phyloP scores from a whole-genome alignment of 2,888 invertebrate genomes.

The Cremastinae sp. region DNA sequence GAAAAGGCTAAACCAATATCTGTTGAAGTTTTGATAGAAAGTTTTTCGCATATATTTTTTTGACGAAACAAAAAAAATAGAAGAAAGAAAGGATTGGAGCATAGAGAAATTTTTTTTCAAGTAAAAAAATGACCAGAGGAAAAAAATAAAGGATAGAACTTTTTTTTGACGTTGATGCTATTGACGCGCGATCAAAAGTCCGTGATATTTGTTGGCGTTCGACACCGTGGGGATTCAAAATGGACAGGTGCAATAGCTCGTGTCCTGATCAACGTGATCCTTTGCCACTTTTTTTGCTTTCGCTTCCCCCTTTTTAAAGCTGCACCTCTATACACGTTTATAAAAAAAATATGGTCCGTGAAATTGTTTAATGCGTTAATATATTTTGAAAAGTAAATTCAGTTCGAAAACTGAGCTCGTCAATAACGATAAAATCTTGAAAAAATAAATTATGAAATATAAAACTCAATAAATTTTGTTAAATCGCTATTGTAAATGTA shows the following conservation, averaged over 20 bases:
- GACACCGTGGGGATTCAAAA: conserved; percentile 49
- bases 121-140: conserved; percentile 1
- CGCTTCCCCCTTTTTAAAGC: neutral
- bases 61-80: conserved; percentile 13
- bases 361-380: neutral
- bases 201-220: conserved; percentile 38
- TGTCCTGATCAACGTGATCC: conserved; percentile 30
- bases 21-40: conserved; percentile 48
- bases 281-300: conserved; percentile 18
- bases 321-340: neutral
- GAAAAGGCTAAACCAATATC: conserved; percentile 13
- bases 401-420: no score
- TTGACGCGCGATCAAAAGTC: conserved; percentile 54
- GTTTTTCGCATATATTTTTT: conserved; percentile 42
- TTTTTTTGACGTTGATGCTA: conserved; percentile 44
- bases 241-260: conserved; percentile 45
- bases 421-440: no score
- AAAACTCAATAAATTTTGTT: no score
- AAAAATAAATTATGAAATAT: no score
- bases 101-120: no score
- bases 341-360: conserved; percentile 2
- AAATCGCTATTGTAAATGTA: no score
- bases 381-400: no score
- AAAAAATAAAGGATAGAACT: conserved; percentile 43
- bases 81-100: neutral